Percentiles rank a stretch among this genome's conserved stretches.
These are phyloP conservation scores for Halisarca cf. caerulea DNA, from an alignment of 37 sponge, comb jelly and placozoan genomes.

Conservation along the genomic window DNA sequence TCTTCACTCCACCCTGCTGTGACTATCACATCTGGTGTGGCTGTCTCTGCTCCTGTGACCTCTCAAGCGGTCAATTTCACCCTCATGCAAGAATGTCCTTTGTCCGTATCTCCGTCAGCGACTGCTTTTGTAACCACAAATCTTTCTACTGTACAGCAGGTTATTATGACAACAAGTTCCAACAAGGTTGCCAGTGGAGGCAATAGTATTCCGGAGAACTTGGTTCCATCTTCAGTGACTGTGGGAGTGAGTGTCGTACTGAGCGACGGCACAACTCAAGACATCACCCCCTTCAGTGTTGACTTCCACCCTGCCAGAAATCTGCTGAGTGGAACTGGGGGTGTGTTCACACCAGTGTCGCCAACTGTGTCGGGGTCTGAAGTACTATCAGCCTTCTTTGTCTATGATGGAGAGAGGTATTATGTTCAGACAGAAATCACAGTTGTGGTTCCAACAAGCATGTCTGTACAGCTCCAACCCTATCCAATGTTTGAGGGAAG, in stretches of 20 bases:
- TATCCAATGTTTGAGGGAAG: not conserved
- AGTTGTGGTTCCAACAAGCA: not conserved
- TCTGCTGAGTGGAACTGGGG: not conserved
- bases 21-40: not conserved
- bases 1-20: not conserved
- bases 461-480: slow-evolving; percentile 1
- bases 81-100: not conserved
- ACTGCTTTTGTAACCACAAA: not conserved
- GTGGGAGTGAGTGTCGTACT: not conserved
- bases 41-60: no score
- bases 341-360: no score
- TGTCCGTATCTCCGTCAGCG: not conserved
- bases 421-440: not conserved
- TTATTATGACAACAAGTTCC: not conserved
- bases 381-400: not conserved
- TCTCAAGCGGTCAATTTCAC: not conserved
- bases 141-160: not conserved
- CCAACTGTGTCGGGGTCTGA: not conserved
- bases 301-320: not conserved
- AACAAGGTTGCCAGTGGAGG: not conserved
- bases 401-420: not conserved
- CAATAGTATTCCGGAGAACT: not conserved
- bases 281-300: not conserved
- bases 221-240: not conserved
- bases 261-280: not conserved